Evolutionary conservation across 2,888 invertebrate species (phyloP).

Genomic region (Lasioglossum vierecki): DNA sequence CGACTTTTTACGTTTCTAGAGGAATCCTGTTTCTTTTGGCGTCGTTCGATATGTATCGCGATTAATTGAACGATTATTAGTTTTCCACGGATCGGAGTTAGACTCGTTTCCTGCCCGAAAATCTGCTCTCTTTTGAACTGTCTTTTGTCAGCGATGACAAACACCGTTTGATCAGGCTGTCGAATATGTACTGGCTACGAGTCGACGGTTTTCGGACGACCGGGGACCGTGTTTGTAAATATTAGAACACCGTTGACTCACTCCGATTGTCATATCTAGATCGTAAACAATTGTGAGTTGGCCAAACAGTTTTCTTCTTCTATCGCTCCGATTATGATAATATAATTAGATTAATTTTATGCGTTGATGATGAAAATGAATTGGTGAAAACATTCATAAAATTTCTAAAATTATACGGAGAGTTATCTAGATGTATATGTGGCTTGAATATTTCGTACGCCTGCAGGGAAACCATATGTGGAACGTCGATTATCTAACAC

Average conservation of each 20-base stretch:
- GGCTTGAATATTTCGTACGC: neutral
- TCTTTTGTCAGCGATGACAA: neutral
- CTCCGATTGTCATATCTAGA: neutral
- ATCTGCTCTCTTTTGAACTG: neutral
- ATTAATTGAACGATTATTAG: neutral
- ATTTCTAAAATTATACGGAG: neutral
- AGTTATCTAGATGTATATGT: neutral
- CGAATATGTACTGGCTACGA: neutral
- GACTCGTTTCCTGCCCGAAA: neutral
- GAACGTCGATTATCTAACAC: neutral
- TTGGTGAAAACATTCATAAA: neutral
- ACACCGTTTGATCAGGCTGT: neutral
- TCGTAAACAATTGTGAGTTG: neutral
- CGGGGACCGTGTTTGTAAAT: slow-evolving; percentile 29
- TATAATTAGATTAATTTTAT: neutral
- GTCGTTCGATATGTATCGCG: neutral
- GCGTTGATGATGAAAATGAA: neutral
- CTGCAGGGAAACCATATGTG: neutral
- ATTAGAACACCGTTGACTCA: neutral
- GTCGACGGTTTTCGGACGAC: neutral
- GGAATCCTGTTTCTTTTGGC: neutral
- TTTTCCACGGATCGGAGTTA: neutral
- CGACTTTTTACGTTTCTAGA: neutral
- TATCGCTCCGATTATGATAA: neutral
- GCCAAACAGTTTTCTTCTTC: neutral